Percentiles rank a stretch among this genome's conserved stretches.
Evolutionary conservation across 2,113 vertebrate species (phyloP).

Genomic region (Arizona elegans): DNA sequence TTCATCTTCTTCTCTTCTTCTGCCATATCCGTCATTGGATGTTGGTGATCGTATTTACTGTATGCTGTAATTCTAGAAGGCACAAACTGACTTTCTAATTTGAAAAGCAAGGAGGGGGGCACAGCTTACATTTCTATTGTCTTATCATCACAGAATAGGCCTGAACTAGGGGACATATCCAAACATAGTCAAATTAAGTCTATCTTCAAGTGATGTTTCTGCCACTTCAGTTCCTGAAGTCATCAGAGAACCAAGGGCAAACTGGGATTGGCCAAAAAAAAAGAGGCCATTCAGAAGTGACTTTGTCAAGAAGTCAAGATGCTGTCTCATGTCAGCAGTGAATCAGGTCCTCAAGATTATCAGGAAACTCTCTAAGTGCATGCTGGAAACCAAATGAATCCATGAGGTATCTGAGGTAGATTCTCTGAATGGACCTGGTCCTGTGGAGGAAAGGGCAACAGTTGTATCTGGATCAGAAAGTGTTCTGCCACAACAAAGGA

Average conservation of each 20-base stretch:
- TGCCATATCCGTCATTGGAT: too few species aligned
- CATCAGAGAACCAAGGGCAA: not conserved
- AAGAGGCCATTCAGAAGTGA: not conserved
- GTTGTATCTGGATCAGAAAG: not conserved
- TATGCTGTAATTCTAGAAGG: too few species aligned
- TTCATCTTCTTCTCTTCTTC: too few species aligned
- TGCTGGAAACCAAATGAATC: not conserved
- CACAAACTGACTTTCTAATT: not conserved
- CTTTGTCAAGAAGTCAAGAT: not conserved
- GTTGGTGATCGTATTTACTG: too few species aligned
- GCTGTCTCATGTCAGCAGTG: not conserved
- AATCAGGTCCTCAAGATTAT: not conserved
- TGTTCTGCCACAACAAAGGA: not conserved
- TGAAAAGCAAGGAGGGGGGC: not conserved
- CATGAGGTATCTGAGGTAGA: not conserved
- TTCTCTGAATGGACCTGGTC: not conserved
- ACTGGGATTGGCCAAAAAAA: not conserved
- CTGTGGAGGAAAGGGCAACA: not conserved
- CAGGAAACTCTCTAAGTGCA: not conserved
- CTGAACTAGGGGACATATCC: not conserved
- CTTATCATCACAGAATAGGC: not conserved
- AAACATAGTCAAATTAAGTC: not conserved
- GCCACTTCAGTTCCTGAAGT: not conserved
- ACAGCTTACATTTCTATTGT: not conserved
- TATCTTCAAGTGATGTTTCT: not conserved